Evolutionary conservation across 1,140 invertebrate genomes (phyloP).

Genomic region (Helicoverpa zea): DNA sequence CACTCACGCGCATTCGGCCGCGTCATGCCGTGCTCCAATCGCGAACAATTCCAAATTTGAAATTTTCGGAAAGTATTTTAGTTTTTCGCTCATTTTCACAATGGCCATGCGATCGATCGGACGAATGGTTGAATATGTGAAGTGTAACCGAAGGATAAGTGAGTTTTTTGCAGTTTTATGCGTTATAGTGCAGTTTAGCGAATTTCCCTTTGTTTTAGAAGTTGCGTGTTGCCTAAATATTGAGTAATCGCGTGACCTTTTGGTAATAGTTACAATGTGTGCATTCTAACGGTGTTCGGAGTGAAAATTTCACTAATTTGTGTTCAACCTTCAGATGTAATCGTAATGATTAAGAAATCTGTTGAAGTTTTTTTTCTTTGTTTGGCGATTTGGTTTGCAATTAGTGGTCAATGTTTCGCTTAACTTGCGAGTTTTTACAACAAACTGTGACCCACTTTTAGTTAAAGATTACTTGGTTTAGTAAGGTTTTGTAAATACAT

Average conservation of each 20-base stretch:
- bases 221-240: background rate
- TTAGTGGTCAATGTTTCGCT: constrained; percentile 7
- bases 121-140: constrained; percentile 54
- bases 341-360: constrained; percentile 8
- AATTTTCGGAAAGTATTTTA: background rate
- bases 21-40: constrained; percentile 55
- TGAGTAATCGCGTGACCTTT: constrained; percentile 28
- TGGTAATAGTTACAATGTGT: constrained; percentile 2
- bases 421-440: background rate
- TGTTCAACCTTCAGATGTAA: constrained; percentile 17
- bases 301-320: constrained; percentile 4
- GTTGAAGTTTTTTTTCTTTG: constrained; percentile 3
- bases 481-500: background rate
- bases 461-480: background rate
- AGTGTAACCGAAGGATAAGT: constrained; percentile 67
- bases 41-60: constrained; percentile 28
- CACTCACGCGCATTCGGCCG: constrained; percentile 66
- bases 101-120: constrained; percentile 52
- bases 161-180: constrained; percentile 62
- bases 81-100: constrained; percentile 22
- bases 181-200: constrained; percentile 23
- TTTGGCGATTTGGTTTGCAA: constrained; percentile 7
- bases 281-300: background rate
- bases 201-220: constrained; percentile 9
- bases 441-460: background rate